A percentile compares a stretch with the other conserved stretches of the same genome.
Conservation (phyloP, 1,140 invertebrate genomes). For the Streblospio benedicti region DNA sequence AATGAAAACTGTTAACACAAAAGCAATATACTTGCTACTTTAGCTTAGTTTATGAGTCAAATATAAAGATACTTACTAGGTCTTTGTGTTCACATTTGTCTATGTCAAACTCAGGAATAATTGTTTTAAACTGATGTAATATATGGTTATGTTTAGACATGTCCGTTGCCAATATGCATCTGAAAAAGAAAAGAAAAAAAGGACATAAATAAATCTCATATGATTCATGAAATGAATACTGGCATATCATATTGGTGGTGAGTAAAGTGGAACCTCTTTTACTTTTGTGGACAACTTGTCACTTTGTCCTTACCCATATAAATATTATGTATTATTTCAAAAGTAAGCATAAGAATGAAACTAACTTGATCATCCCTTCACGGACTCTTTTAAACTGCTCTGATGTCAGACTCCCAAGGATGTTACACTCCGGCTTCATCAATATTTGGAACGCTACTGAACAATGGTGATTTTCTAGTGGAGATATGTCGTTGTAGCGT, state of each 20-base stretch:
- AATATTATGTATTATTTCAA: no score
- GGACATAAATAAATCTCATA: neutral
- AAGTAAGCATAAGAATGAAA: no score
- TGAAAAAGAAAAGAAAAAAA: conserved; percentile 24
- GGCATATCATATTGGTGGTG: neutral
- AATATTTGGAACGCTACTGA: conserved; percentile 68
- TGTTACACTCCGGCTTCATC: conserved; percentile 36
- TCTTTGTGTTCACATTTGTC: conserved; percentile 67
- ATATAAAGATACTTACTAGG: conserved; percentile 62
- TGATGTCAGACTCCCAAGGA: conserved; percentile 65
- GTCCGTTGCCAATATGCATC: conserved; percentile 75
- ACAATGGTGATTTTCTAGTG: conserved; percentile 95
- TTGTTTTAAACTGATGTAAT: conserved; percentile 58
- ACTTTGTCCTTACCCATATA: no score
- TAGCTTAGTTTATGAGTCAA: no score
- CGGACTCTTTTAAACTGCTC: conserved; percentile 64
- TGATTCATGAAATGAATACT: neutral
- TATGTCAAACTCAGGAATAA: conserved; percentile 56
- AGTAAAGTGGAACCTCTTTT: neutral
- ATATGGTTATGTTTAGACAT: conserved; percentile 84
- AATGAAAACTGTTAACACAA: no score
- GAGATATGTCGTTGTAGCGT: conserved; percentile 99
- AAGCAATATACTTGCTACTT: no score
- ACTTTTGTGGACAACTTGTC: no score
- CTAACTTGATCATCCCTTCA: conserved; percentile 65